Evolutionary conservation across 2,888 invertebrate species (phyloP).

Genomic region (Drosophila nigricruria): DNA sequence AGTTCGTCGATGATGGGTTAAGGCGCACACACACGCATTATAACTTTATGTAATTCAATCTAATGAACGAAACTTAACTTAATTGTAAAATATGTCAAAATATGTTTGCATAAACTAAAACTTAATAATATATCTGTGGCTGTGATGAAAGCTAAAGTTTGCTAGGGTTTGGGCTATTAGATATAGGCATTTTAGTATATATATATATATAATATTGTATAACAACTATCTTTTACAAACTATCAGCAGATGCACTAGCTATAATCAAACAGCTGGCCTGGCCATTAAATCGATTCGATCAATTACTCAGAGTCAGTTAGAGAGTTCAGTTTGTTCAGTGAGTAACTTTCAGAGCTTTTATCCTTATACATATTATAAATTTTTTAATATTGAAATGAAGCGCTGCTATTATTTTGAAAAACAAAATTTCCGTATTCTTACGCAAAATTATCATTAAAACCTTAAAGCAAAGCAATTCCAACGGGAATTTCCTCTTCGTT

Average conservation of each 20-base stretch:
- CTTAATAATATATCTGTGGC: background rate
- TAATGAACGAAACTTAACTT: background rate
- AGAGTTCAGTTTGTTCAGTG: too few relatives aligned
- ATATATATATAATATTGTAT: background rate
- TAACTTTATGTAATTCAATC: constrained; percentile 7
- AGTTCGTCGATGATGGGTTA: background rate
- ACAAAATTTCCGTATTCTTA: too few relatives aligned
- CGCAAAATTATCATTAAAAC: too few relatives aligned
- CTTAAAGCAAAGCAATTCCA: too few relatives aligned
- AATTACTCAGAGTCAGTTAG: background rate
- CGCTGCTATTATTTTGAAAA: too few relatives aligned
- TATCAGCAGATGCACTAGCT: background rate
- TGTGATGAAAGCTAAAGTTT: background rate
- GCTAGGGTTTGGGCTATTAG: background rate
- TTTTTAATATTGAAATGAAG: too few relatives aligned
- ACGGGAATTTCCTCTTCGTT: too few relatives aligned
- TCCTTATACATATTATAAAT: too few relatives aligned
- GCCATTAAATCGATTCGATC: background rate
- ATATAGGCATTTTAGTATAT: background rate
- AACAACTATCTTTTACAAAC: background rate
- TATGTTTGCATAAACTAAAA: background rate
- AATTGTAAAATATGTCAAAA: constrained; percentile 10
- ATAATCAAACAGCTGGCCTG: background rate
- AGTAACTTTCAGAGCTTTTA: too few relatives aligned
- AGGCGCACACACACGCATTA: background rate